Conservation (phyloP, 2,888 invertebrate species). For the Malthinus flaveolus region DNA sequence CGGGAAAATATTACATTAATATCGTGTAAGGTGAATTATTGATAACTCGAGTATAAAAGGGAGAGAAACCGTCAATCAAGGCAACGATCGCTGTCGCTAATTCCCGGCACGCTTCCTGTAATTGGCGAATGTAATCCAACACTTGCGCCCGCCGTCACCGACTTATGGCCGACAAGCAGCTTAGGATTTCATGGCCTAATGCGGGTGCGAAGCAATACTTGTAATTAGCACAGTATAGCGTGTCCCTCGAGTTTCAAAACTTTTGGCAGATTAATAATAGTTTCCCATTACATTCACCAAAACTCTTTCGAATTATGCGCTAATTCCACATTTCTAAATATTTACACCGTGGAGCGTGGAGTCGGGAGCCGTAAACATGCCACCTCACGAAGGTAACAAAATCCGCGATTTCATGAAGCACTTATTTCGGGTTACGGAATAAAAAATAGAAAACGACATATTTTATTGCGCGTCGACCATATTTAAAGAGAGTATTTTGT, state of each 20-base stretch:
- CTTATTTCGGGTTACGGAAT: not conserved
- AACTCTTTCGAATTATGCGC: not conserved
- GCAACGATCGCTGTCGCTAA: conserved; percentile 41
- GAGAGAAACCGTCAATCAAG: conserved; percentile 39
- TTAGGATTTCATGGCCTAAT: conserved; percentile 50
- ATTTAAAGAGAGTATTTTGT: conserved; percentile 7
- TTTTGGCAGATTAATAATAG: conserved; percentile 26
- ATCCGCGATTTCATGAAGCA: no score
- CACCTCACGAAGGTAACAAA: no score
- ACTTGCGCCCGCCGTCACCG: conserved; percentile 41
- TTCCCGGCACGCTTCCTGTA: conserved; percentile 51
- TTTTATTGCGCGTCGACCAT: not conserved
- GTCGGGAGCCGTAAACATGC: no score
- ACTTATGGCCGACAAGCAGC: conserved; percentile 48
- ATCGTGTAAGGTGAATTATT: conserved; percentile 24
- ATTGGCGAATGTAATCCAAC: conserved; percentile 54
- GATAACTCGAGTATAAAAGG: conserved; percentile 25
- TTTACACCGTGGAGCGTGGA: not conserved
- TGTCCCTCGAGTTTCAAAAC: conserved; percentile 23
- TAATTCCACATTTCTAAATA: not conserved
- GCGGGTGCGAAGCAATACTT: conserved; percentile 33
- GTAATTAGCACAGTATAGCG: conserved; percentile 39
- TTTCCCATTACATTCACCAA: conserved; percentile 10
- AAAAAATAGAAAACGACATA: not conserved
- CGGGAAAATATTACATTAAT: conserved; percentile 17